Percentiles rank a stretch among this genome's conserved stretches.
Evolutionary conservation across 2,888 invertebrate species (phyloP).

Genomic region (Cynaeus angustus): DNA sequence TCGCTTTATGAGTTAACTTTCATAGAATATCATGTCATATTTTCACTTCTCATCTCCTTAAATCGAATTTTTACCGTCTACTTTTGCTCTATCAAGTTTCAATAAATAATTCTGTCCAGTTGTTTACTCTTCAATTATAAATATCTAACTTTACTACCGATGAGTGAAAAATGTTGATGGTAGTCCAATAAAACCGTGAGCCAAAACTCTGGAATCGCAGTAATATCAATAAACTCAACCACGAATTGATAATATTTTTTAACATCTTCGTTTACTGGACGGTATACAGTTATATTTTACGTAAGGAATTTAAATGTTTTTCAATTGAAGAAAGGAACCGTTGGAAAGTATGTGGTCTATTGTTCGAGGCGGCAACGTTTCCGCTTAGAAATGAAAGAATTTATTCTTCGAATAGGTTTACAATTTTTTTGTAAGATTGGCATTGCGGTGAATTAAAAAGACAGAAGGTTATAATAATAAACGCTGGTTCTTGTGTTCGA

Average conservation of each 20-base stretch:
- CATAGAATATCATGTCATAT: not conserved
- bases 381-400: not conserved
- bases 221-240: too few relatives aligned
- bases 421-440: too few relatives aligned
- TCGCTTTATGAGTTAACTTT: conserved; percentile 9
- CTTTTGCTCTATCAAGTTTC: too few relatives aligned
- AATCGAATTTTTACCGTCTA: not conserved
- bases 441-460: too few relatives aligned
- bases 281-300: not conserved
- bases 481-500: too few relatives aligned
- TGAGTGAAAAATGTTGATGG: conserved; percentile 3
- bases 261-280: not conserved
- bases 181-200: conserved; percentile 9
- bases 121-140: not conserved
- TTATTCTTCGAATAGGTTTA: not conserved
- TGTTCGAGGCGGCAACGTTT: not conserved
- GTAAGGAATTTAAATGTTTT: not conserved
- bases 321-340: conserved; percentile 4
- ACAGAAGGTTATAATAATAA: too few relatives aligned
- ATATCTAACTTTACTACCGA: conserved; percentile 1
- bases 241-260: not conserved
- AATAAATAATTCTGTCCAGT: too few relatives aligned
- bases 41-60: too few relatives aligned
- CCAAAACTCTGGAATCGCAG: too few relatives aligned
- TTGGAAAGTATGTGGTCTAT: not conserved